Base-by-base conservation (phyloP, 2,797 vertebrate genomes). In the Jordanella pulchra region DNA sequence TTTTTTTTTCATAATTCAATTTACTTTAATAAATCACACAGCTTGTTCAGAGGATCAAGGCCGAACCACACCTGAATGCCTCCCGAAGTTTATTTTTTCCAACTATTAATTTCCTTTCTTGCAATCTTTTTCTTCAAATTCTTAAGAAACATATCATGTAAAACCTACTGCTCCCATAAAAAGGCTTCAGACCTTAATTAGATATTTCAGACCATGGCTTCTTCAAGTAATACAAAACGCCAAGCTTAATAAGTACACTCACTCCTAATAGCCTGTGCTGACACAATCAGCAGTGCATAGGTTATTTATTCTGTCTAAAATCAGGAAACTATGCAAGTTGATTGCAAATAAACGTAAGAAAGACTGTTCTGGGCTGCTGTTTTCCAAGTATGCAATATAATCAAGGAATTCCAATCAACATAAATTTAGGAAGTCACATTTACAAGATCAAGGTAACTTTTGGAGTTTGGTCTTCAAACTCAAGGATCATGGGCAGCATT, bases 71-170 rank as follows among this genome's bases (percentile, higher is more conserved):
- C 12, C n/a, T 13, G 5, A 68, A 65, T 65, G 32, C 42, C 13
- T 64, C 50, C 68, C 58, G 66, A 48, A 69, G 69, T 55, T n/a
- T n/a, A n/a, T n/a, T 75, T 75, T 7, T 64, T 32, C 61, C 18
- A 35, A 44, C 64, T 4, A 27, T 11, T 23, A 54, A 64, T 64
- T 9, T 42, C 56, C 64, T 64, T 66, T 74, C 30, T 23, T 61
- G 50, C 42, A 35, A 71, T 12, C 44, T 65, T 44, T 54, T 23
- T 73, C 53, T 54, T 67, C 53, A 69, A 11, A 61, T 77, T 47
- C 32, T 47, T 3, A 32, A 44, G 27, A 39, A 42, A 75, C 64
- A 25, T 10, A 28, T 27, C 18, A 69, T 45, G 13, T 45, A 69
- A 39, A 28, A 15, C 18, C 51, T 44, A 25, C 55, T 9, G 4